These are phyloP conservation scores for Chrysochloris asiatica DNA, from an alignment of 2,113 vertebrate species.

Conservation along the genomic window DNA sequence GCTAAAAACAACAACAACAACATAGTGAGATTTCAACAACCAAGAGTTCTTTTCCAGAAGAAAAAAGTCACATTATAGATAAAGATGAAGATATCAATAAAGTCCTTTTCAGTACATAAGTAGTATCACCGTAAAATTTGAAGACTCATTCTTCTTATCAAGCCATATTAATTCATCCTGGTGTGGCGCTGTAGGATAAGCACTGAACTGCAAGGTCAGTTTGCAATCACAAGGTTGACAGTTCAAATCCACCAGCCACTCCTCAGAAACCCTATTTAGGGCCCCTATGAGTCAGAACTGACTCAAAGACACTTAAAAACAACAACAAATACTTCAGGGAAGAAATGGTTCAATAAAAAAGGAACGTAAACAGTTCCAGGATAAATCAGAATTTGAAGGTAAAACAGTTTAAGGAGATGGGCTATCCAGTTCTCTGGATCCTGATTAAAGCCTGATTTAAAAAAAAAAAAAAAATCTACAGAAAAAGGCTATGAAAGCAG, in stretches of 20 bases:
- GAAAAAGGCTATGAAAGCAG: conserved; percentile 80
- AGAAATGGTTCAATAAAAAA: conserved; percentile 83
- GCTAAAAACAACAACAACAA: conserved; percentile 81
- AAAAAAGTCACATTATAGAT: conserved; percentile 20
- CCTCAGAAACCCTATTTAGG: no score
- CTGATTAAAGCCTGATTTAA: conserved; percentile 85
- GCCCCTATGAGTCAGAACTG: no score
- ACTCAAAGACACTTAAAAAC: no score
- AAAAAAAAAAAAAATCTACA: conserved; percentile 84
- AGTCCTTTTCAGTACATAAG: conserved; percentile 90
- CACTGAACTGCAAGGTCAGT: no score
- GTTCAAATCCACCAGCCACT: no score
- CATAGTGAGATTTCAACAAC: conserved; percentile 66
- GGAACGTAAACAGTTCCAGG: conserved; percentile 63
- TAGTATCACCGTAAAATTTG: conserved; percentile 89
- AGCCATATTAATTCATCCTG: conserved; percentile 93
- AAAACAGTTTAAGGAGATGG: conserved; percentile 52
- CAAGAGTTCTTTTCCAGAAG: conserved; percentile 68
- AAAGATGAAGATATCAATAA: conserved; percentile 74
- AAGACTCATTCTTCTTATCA: conserved; percentile 93
- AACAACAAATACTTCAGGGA: conserved; percentile 92
- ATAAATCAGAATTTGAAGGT: conserved; percentile 60
- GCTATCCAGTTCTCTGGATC: conserved; percentile 48
- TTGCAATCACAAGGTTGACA: no score
- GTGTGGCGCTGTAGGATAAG: no score